Percentiles rank a stretch among this genome's conserved stretches.
These are phyloP conservation scores for Drosophila bunnanda DNA, from an alignment of 2,888 invertebrate species.

Conservation along the genomic window DNA sequence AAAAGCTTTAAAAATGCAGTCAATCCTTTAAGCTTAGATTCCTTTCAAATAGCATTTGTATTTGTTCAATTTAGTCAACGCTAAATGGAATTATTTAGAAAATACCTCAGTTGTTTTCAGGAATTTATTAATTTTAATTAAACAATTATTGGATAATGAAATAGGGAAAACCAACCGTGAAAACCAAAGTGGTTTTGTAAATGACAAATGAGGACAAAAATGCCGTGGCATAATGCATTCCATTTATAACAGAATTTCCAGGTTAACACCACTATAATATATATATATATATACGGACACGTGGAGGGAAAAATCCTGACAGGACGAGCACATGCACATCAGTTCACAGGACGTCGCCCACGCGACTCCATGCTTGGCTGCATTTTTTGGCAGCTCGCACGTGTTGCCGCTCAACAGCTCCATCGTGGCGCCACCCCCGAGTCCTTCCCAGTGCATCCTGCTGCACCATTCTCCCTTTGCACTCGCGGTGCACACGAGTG, in stretches of 20 bases:
- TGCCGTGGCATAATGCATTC: conserved; percentile 51
- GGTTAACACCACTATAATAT: conserved; percentile 58
- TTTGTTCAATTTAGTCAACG: not conserved
- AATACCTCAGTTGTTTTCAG: not conserved
- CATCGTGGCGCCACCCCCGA: conserved; percentile 6
- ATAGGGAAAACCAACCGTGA: not conserved
- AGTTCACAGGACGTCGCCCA: conserved; percentile 27
- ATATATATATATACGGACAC: not conserved
- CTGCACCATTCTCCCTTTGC: conserved; percentile 10
- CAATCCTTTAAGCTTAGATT: not conserved
- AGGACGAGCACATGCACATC: conserved; percentile 37
- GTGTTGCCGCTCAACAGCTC: conserved; percentile 43
- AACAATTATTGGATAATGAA: conserved; percentile 7
- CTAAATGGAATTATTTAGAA: conserved; percentile 5
- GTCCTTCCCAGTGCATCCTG: not conserved
- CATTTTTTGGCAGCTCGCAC: conserved; percentile 48
- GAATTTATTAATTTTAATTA: conserved; percentile 12
- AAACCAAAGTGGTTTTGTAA: not conserved
- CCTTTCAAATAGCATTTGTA: not conserved
- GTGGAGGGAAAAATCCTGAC: conserved; percentile 9
- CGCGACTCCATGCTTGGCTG: conserved; percentile 25
- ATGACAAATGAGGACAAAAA: conserved; percentile 11
- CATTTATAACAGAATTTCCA: conserved; percentile 62
- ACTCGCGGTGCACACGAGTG: conserved; percentile 54
- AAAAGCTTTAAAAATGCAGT: not conserved